phyloP scores from a whole-genome alignment of 2,797 vertebrate species.

The Myotis pilosus region DNA sequence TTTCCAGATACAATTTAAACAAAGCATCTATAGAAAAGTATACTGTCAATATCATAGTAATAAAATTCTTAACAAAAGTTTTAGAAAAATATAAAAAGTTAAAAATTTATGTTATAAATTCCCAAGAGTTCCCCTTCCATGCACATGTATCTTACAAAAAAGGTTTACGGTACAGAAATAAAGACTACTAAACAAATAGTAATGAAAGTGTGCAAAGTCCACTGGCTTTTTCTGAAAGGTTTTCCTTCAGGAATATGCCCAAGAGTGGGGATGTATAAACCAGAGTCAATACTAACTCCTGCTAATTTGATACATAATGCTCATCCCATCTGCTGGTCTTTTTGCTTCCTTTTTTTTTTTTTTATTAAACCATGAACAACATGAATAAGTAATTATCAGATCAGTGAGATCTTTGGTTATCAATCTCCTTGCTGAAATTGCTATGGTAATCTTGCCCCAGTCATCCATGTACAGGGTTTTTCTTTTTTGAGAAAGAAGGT shows the following conservation, averaged over 20 bases:
- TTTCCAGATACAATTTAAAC: constrained; percentile 65
- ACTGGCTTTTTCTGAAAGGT: constrained; percentile 52
- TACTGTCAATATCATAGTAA: constrained; percentile 55
- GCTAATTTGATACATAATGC: constrained; percentile 32
- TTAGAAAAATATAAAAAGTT: constrained; percentile 86
- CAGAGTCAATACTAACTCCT: constrained; percentile 24
- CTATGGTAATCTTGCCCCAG: neutral
- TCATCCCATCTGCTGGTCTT: neutral
- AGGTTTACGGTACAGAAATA: constrained; percentile 76
- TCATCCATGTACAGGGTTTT: neutral
- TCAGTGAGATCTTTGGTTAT: neutral
- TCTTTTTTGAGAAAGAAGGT: constrained; percentile 51
- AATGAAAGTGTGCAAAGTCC: constrained; percentile 40
- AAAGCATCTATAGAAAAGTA: constrained; percentile 66
- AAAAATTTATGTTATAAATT: constrained; percentile 79
- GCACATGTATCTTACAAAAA: constrained; percentile 77
- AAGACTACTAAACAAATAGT: constrained; percentile 55
- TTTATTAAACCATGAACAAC: constrained; percentile 55
- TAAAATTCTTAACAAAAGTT: constrained; percentile 67
- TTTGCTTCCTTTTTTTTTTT: constrained; percentile 18
- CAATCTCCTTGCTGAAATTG: constrained; percentile 23
- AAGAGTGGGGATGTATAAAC: constrained; percentile 30
- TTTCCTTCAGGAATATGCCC: constrained; percentile 70
- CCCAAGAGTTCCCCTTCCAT: constrained; percentile 68
- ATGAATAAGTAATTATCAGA: constrained; percentile 56